Percentiles rank a stretch among this genome's conserved stretches.
These are phyloP conservation scores for Chaenocephalus aceratus DNA, from an alignment of 2,113 vertebrate species.

Conservation along the genomic window DNA sequence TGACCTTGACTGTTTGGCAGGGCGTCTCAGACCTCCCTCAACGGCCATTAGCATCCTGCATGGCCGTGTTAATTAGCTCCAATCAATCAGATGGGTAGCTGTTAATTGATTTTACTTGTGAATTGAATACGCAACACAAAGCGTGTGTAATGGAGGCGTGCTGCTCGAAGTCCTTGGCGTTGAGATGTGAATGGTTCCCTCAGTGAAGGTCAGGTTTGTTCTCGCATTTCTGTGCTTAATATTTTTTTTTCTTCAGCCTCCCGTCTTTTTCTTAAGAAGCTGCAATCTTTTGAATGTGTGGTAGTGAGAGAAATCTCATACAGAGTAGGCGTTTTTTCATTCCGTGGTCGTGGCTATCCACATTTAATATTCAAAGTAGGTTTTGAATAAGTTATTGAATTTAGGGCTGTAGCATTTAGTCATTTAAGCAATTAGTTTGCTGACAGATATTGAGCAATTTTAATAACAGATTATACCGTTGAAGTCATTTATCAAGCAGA, in stretches of 20 bases:
- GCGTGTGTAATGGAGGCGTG: constrained; percentile 18
- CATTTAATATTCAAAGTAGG: neutral
- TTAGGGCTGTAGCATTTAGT: neutral
- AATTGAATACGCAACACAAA: constrained; percentile 62
- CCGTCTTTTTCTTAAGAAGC: neutral
- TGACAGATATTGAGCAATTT: neutral
- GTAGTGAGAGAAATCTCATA: neutral
- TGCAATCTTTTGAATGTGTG: neutral
- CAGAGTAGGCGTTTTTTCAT: neutral
- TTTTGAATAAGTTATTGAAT: neutral
- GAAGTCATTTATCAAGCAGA: neutral
- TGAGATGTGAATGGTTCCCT: constrained; percentile 35
- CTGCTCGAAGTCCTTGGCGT: constrained; percentile 33
- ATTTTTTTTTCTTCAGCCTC: neutral
- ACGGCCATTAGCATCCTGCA: constrained; percentile 58
- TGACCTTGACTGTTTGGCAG: constrained; percentile 66
- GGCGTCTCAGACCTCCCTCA: constrained; percentile 54
- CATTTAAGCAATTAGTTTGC: neutral
- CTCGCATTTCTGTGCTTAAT: neutral
- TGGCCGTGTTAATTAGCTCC: constrained; percentile 67
- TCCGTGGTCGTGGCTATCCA: neutral
- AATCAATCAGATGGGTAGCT: constrained; percentile 68
- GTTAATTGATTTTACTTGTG: constrained; percentile 69
- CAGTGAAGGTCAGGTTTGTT: constrained; percentile 58
- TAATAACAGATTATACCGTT: neutral